Evolutionary conservation across 64 coral and sea anemone species (phyloP), one percentile per base, ranked within the genome.

Genomic region (Montipora efflorescens): DNA sequence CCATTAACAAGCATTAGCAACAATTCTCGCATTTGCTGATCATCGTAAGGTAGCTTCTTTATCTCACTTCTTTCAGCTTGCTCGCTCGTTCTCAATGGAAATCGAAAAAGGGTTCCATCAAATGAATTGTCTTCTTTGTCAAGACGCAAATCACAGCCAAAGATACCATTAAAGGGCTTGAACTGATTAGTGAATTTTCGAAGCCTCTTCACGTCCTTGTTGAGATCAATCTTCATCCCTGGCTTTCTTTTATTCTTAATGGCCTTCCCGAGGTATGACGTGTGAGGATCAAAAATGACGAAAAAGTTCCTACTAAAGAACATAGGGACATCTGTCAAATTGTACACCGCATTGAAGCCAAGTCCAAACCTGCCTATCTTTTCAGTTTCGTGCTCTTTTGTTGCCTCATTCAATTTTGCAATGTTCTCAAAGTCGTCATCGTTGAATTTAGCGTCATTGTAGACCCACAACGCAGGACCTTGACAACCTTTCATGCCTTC

Each of bases 361-460:
- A 98, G 93, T 58, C 96, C 93, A 95, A 98, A 98, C 77, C 82
- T 87, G 53, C 96, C 96, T 75, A 98, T 95, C 47, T 95, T 98
- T 9, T 93, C 89, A 18, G 81, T 90, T 20, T 95, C 87, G 8
- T 47, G 66, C 78, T 98, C 90, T 79, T 98, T 98, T 48, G 96
- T 95, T 15, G 74, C 94, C 57, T 89, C 96, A 69, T 92, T 95
- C 18, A 98, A 82, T 76, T 93, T 95, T 47, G 71, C 89, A 16
- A 98, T 95, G 67, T 95, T 98, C 76, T 76, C 51, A 75, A 98
- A 98, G 59, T 98, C 96, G 74, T 76, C 87, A 48, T 98, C 93
- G 59, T 73, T 75, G 50, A 90, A 87, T 28, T 78, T 59, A 1
- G 93, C 93, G 82, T 95, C 64, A 88, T 95, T 95, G 88, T 90